These are phyloP conservation scores for Tragelaphus strepsiceros DNA, from an alignment of 2,113 vertebrate species.

Conservation along the genomic window DNA sequence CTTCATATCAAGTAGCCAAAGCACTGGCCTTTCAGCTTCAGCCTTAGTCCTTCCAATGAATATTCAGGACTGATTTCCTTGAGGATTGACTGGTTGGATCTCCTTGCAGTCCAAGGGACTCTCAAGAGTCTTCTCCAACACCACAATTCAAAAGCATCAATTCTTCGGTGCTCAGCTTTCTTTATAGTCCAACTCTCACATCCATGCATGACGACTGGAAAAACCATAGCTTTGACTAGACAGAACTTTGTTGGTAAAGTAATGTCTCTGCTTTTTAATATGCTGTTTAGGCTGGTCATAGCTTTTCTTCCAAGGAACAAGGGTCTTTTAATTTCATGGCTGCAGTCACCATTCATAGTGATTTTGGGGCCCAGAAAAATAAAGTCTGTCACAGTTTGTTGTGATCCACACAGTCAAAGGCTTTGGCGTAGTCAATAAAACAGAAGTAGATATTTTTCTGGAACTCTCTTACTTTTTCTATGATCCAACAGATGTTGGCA, in stretches of 20 bases:
- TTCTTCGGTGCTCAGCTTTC: not conserved
- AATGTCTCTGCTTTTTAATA: not conserved
- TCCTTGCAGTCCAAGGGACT: not conserved
- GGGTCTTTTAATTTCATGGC: not conserved
- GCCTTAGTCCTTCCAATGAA: not conserved
- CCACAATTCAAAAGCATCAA: not conserved
- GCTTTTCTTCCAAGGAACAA: not conserved
- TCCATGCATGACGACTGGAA: not conserved
- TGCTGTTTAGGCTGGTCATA: not conserved
- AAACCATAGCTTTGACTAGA: not conserved
- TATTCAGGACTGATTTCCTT: not conserved
- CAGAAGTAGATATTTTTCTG: not conserved
- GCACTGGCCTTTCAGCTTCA: not conserved
- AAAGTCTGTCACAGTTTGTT: not conserved
- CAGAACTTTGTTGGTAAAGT: not conserved
- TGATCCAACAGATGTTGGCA: not conserved
- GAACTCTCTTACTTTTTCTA: not conserved
- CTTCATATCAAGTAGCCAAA: not conserved
- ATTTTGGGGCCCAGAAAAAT: not conserved
- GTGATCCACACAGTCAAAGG: not conserved
- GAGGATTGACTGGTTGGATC: not conserved
- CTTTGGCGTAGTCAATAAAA: not conserved
- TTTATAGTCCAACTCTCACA: not conserved
- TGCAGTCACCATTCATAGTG: not conserved
- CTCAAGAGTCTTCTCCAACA: not conserved